Base-by-base conservation (phyloP, 2,797 vertebrate species). In the Erethizon dorsatum region DNA sequence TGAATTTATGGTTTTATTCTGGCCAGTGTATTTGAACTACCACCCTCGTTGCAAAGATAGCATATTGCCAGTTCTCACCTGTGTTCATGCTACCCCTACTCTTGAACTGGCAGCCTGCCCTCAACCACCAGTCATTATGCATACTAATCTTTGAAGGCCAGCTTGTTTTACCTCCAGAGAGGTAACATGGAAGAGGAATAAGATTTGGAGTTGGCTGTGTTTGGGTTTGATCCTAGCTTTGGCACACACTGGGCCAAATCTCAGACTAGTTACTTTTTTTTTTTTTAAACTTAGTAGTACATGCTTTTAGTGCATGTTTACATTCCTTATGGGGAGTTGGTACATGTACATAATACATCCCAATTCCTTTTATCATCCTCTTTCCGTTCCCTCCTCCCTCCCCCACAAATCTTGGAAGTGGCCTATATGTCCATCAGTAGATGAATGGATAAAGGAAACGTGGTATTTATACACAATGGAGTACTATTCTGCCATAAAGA, bases 1-100 rank as follows among this genome's bases (percentile, higher is more conserved):
- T 95, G 78, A 88, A n/a, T 89, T 89, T 94, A 82, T 41, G 88
- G 22, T 82, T 85, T 41, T 75, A 89, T 52, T 94, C 59, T 88
- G 71, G 52, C 71, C 50, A 56, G 15, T 67, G 31, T 89, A 45
- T 96, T 93, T 91, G 65, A 95, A 85, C 50, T 77, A 65, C 26
- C 17, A 69, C 26, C 5, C 50, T 73, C 73, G 45, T 73, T 86
- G 31, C n/a, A 93, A 84, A 93, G 83, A 93, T 14, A 85, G 37
- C 17, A 59, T 56, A 67, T 86, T 57, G 59, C 52, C 56, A 31
- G 47, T 93, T 92, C 4, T 5, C 31, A 77, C 71, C 41, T 28
- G 50, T 50, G 50, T 73, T 80, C 52, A 67, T 88, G 63, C 65
- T 92, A 37, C 26, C 47, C 15, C 41, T 37, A 83, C 0, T 14